Percentiles rank a stretch among this genome's conserved stretches.
Evolutionary conservation across 2,888 invertebrate species (phyloP).

Genomic region (Tetropium fuscum): DNA sequence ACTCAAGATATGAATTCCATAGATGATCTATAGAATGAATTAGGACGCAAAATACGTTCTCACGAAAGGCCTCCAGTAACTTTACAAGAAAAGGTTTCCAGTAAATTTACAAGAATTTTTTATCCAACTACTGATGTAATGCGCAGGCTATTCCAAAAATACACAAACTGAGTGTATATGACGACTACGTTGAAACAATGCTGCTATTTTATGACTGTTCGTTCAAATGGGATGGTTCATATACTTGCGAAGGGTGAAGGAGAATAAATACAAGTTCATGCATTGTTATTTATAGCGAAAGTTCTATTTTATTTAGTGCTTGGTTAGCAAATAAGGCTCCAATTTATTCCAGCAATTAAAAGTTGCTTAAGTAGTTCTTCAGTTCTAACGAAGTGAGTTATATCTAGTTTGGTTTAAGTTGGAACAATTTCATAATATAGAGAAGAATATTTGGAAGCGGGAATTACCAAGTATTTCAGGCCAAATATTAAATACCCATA

Average conservation of each 20-base stretch:
- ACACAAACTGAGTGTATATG: not conserved
- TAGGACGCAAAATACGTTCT: no score
- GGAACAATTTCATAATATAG: no score
- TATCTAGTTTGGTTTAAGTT: not conserved
- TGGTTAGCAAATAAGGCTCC: not conserved
- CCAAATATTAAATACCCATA: no score
- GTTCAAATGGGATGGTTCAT: not conserved
- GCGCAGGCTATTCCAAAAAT: no score
- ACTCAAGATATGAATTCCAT: no score
- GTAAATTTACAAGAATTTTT: no score
- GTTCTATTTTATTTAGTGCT: not conserved
- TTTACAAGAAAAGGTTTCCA: no score
- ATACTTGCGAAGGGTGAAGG: not conserved
- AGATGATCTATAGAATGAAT: no score
- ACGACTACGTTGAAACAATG: not conserved
- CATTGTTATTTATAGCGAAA: constrained; percentile 1
- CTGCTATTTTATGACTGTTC: not conserved
- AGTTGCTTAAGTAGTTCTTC: not conserved
- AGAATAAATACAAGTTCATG: not conserved
- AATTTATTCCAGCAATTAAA: not conserved
- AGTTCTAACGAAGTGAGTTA: not conserved
- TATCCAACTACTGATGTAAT: no score
- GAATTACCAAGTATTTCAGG: no score
- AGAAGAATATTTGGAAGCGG: no score
- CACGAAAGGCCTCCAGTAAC: no score